These are phyloP conservation scores for Tetrapedia diversipes DNA, from an alignment of 2,888 invertebrate genomes.

Conservation along the genomic window DNA sequence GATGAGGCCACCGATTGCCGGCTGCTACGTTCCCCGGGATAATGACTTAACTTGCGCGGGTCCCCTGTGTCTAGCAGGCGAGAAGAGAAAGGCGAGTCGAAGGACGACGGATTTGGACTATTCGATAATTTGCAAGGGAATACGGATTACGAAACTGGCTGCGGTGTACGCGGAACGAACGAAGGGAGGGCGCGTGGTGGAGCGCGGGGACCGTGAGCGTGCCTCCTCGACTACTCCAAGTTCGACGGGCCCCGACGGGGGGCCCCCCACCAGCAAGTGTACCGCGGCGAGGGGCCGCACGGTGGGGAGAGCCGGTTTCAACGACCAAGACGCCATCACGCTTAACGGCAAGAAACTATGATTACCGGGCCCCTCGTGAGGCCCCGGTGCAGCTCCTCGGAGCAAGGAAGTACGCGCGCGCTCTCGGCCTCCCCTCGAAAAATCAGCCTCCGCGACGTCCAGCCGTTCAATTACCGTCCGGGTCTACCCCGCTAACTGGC, in stretches of 20 bases:
- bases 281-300: constrained; percentile 20
- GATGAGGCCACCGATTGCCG: background rate
- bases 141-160: constrained; percentile 46
- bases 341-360: constrained; percentile 77
- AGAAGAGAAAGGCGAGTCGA: background rate
- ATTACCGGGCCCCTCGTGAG: constrained; percentile 73
- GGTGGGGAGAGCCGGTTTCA: constrained; percentile 82
- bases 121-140: constrained; percentile 38
- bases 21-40: background rate
- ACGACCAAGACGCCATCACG: constrained; percentile 80
- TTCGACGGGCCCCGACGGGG: constrained; percentile 68
- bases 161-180: constrained; percentile 17
- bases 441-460: constrained; percentile 36
- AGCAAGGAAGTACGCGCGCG: constrained; percentile 33
- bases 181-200: constrained; percentile 11
- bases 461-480: constrained; percentile 50
- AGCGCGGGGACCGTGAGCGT: constrained; percentile 15
- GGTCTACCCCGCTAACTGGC: constrained; percentile 20
- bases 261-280: constrained; percentile 49
- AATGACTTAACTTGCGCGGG: constrained; percentile 10
- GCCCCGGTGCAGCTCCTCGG: constrained; percentile 43
- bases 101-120: background rate
- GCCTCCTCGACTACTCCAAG: constrained; percentile 47
- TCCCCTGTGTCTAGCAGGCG: background rate
- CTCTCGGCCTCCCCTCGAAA: constrained; percentile 40